Conservation (phyloP, 2,113 vertebrate genomes). For the Chroicocephalus ridibundus region DNA sequence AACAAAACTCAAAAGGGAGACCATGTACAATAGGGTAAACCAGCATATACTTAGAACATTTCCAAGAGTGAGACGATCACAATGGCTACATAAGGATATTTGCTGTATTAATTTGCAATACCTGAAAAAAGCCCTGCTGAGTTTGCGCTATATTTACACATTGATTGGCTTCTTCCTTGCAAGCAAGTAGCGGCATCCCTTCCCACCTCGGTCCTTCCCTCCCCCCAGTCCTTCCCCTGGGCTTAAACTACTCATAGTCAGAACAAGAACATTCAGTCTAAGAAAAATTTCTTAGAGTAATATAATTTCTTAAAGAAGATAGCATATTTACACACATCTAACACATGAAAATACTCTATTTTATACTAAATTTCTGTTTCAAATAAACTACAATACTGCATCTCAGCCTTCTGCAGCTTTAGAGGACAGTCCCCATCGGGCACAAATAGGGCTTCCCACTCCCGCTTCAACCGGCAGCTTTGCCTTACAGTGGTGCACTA, state of each 20-base stretch:
- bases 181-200: slow-evolving; percentile 34
- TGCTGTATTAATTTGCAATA: slow-evolving; percentile 53
- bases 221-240: not conserved
- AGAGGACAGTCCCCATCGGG: slow-evolving; percentile 29
- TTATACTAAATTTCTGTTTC: slow-evolving; percentile 80
- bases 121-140: slow-evolving; percentile 62
- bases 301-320: slow-evolving; percentile 78
- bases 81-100: slow-evolving; percentile 41
- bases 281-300: slow-evolving; percentile 77
- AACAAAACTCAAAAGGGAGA: not conserved
- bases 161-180: slow-evolving; percentile 64
- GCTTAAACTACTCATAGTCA: slow-evolving; percentile 66
- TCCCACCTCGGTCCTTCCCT: not conserved
- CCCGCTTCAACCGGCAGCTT: not conserved
- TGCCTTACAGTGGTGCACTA: slow-evolving; percentile 55
- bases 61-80: not conserved
- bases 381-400: slow-evolving; percentile 78
- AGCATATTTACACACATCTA: slow-evolving; percentile 83
- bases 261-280: slow-evolving; percentile 73
- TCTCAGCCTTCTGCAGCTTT: slow-evolving; percentile 56
- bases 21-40: not conserved
- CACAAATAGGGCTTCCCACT: not conserved
- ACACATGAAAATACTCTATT: slow-evolving; percentile 86
- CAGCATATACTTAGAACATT: slow-evolving; percentile 21
- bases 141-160: slow-evolving; percentile 49